Percentiles rank a stretch among this genome's conserved stretches.
These are phyloP conservation scores for Ailurus styani DNA, from an alignment of 2,113 vertebrate genomes.

Conservation along the genomic window DNA sequence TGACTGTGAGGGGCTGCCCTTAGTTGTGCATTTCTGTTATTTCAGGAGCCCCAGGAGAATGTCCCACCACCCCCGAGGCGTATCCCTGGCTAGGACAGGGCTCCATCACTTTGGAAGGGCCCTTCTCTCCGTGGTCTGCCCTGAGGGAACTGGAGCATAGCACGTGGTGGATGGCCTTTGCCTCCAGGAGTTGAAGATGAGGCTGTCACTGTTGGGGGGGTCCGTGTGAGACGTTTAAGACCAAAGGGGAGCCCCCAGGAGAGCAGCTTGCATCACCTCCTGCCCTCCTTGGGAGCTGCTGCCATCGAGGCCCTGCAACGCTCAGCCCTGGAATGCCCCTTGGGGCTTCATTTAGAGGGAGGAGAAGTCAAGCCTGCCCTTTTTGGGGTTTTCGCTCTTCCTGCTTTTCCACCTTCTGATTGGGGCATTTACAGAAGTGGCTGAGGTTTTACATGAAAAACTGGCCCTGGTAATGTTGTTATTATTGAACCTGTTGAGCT, in stretches of 20 bases:
- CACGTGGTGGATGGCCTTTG: not conserved
- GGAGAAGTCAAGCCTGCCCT: not conserved
- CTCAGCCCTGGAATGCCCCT: not conserved
- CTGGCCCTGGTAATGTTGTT: not conserved
- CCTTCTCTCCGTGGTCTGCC: not conserved
- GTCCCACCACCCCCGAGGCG: not conserved
- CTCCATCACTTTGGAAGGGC: not conserved
- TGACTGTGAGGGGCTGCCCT: not conserved
- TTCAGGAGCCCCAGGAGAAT: not conserved
- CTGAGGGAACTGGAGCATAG: not conserved
- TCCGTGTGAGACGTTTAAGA: not conserved
- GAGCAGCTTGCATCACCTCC: not conserved
- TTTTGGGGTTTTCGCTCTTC: not conserved
- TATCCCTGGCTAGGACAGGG: not conserved
- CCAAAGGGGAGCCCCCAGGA: not conserved
- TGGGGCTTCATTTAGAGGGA: not conserved
- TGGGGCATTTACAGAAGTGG: not conserved
- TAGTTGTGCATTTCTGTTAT: not conserved
- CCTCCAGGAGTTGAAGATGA: not conserved
- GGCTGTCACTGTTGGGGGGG: not conserved
- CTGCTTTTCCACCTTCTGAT: not conserved
- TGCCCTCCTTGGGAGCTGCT: not conserved
- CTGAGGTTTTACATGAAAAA: not conserved
- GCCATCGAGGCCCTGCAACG: accelerated
- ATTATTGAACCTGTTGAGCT: not conserved